These are phyloP conservation scores for Cryptocheilus praepositus DNA, from an alignment of 2,888 invertebrate genomes.

Conservation along the genomic window DNA sequence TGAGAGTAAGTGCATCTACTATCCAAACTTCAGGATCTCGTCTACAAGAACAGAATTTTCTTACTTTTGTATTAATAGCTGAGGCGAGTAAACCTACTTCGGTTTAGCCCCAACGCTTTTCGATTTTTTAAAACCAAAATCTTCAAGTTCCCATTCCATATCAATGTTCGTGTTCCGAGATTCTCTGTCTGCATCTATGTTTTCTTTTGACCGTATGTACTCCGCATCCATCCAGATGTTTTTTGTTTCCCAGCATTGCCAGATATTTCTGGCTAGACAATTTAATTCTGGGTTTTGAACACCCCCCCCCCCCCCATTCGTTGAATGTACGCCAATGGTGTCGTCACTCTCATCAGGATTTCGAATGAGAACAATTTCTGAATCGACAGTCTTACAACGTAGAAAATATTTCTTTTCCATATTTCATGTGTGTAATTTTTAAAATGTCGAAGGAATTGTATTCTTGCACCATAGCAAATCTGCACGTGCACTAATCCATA, in stretches of 20 bases:
- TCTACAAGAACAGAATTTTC: slow-evolving; percentile 40
- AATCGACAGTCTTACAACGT: too few species aligned
- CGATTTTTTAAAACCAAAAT: slow-evolving; percentile 32
- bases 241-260: slow-evolving; percentile 46
- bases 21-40: slow-evolving; percentile 38
- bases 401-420: too few species aligned
- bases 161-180: slow-evolving; percentile 45
- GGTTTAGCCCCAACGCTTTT: slow-evolving; percentile 27
- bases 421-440: too few species aligned
- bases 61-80: slow-evolving; percentile 44
- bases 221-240: slow-evolving; percentile 44
- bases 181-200: slow-evolving; percentile 40
- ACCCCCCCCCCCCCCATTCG: slow-evolving; percentile 42
- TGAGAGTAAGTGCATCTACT: slow-evolving; percentile 47
- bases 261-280: slow-evolving; percentile 45
- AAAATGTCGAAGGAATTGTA: slow-evolving; percentile 35
- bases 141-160: slow-evolving; percentile 42
- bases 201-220: slow-evolving; percentile 42
- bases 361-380: too few species aligned
- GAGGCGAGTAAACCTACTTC: slow-evolving; percentile 49
- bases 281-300: slow-evolving; percentile 38
- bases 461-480: slow-evolving; percentile 44
- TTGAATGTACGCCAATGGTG: too few species aligned
- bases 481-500: slow-evolving; percentile 18
- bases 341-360: too few species aligned